Conservation (phyloP, 1,140 invertebrate genomes). For the Goniozus legneri region DNA sequence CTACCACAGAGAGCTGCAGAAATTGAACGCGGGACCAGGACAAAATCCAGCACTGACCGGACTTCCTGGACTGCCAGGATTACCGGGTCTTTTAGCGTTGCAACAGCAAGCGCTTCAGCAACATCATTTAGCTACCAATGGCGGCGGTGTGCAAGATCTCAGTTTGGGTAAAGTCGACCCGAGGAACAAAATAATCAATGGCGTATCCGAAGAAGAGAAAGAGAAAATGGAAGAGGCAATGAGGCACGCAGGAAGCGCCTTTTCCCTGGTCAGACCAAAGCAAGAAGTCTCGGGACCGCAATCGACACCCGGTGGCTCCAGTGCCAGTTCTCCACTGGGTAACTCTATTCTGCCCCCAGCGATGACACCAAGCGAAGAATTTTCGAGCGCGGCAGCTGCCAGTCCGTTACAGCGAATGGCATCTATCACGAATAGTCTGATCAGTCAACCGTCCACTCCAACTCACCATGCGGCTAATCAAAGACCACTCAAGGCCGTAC, state of each 20-base stretch:
- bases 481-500: conserved; percentile 88
- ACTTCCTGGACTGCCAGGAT: conserved; percentile 57
- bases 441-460: conserved; percentile 83
- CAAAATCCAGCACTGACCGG: conserved; percentile 57
- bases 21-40: conserved; percentile 68
- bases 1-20: conserved; percentile 87
- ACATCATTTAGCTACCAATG: conserved; percentile 58
- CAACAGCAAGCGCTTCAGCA: conserved; percentile 72
- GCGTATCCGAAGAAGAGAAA: conserved; percentile 63
- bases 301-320: conserved; percentile 60
- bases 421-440: conserved; percentile 93
- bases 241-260: conserved; percentile 79
- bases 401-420: conserved; percentile 96
- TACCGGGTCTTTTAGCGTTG: conserved; percentile 66
- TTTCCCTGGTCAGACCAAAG: conserved; percentile 79
- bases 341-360: conserved; percentile 80
- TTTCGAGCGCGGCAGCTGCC: conserved; percentile 71
- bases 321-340: conserved; percentile 72
- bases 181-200: conserved; percentile 64
- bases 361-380: conserved; percentile 73
- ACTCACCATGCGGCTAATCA: conserved; percentile 77
- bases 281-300: conserved; percentile 68
- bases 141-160: conserved; percentile 76
- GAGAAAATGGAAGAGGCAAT: conserved; percentile 67
- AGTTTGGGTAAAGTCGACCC: conserved; percentile 77